Evolutionary conservation across 2,888 invertebrate species (phyloP).

Genomic region (Byasa hedistus): DNA sequence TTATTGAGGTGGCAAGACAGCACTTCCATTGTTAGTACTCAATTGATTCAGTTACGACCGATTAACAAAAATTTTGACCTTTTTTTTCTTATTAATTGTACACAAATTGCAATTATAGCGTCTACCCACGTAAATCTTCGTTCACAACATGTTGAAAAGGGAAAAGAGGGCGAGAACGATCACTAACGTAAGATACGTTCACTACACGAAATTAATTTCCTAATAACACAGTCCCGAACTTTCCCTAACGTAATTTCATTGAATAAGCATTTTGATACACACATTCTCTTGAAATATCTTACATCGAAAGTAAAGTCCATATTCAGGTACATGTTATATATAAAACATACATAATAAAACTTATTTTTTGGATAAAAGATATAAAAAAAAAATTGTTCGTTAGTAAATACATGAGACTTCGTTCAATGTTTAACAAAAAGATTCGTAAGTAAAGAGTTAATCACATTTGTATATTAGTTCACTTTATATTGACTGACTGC

Average conservation of each 20-base stretch:
- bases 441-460: background rate
- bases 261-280: slow-evolving; percentile 33
- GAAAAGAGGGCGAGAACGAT: slow-evolving; percentile 62
- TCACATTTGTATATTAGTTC: background rate
- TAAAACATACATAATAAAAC: slow-evolving; percentile 32
- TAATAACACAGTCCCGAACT: slow-evolving; percentile 74
- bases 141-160: slow-evolving; percentile 77
- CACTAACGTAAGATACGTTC: slow-evolving; percentile 50
- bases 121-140: slow-evolving; percentile 37
- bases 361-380: slow-evolving; percentile 27
- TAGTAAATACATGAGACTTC: background rate
- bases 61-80: slow-evolving; percentile 14
- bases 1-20: slow-evolving; percentile 59
- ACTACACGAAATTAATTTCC: slow-evolving; percentile 59
- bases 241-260: slow-evolving; percentile 46
- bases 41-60: slow-evolving; percentile 22
- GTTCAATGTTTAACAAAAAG: background rate
- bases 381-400: slow-evolving; percentile 23
- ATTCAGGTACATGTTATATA: slow-evolving; percentile 60
- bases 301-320: slow-evolving; percentile 30
- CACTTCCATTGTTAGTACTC: slow-evolving; percentile 29
- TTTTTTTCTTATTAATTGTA: slow-evolving; percentile 6
- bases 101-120: slow-evolving; percentile 28
- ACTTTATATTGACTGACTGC: too few species aligned
- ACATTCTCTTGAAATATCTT: slow-evolving; percentile 27